Base-by-base conservation (phyloP, 1,140 invertebrate genomes). In the Polyergus mexicanus region DNA sequence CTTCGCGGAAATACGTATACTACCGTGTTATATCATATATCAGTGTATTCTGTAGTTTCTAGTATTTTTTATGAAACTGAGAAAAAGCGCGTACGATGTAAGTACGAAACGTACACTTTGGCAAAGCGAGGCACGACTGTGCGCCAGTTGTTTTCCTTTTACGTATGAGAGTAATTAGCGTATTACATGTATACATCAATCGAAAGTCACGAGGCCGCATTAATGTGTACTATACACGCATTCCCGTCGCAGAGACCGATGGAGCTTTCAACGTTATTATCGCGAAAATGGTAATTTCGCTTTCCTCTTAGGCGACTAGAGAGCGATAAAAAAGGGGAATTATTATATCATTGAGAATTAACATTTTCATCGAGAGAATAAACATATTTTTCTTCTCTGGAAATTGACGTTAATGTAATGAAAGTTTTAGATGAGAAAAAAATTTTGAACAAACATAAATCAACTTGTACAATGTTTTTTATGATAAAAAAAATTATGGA, bases 41-140 rank as follows among this genome's bases (percentile, higher is more conserved):
- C 16, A 51, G 8, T 54, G 4, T 66, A 22, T 69, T 68, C n/a
- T n/a, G n/a, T n/a, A n/a, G n/a, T n/a, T n/a, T n/a, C 35, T 22
- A 22, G 19, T 44, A 35, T 74, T 74, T 47, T 22, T 19, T 32
- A 25, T 7, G 19, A 19, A 54, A 51, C 35, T 38, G 47, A 56
- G 66, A 22, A 56, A 72, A 81, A 66, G 32, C n/a, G 35, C 11
- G 32, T 1, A 7, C 10, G 3, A 13, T 69, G 69, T 41, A 41
- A 22, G 47, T 81, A 54, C 47, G 68, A 62, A 72, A 38, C 32
- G 68, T 62, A 44, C 11, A n/a, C 32, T 72, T 38, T 72, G n/a
- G 38, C 6, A n/a, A 4, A 66, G 22, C 11, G 19, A 68, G 22
- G 56, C 47, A 56, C 10, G 22, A 41, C 77, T 10, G 65, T 19